These are phyloP conservation scores for Musca domestica DNA, from an alignment of 1,140 invertebrate genomes.

Conservation along the genomic window DNA sequence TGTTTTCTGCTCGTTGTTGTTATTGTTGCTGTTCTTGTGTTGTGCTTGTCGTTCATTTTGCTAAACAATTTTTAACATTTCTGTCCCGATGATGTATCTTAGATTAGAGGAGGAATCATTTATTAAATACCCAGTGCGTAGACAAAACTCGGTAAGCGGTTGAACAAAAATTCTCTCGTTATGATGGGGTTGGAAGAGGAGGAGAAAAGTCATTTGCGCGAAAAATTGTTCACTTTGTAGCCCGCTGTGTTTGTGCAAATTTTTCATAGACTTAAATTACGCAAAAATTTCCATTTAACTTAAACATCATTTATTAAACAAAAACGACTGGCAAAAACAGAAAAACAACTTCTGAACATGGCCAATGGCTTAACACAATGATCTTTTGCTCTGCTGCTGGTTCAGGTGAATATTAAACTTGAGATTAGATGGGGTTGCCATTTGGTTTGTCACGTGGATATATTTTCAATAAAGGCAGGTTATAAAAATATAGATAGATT, in stretches of 20 bases:
- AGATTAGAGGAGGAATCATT: slow-evolving; percentile 17
- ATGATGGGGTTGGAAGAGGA: too few relatives aligned
- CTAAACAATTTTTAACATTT: slow-evolving; percentile 2
- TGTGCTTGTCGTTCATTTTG: slow-evolving; percentile 10
- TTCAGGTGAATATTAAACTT: too few relatives aligned
- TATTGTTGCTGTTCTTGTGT: not conserved
- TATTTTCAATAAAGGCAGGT: too few relatives aligned
- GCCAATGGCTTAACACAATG: too few relatives aligned
- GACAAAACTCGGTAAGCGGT: not conserved
- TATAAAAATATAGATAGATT: too few relatives aligned
- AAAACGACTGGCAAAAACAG: too few relatives aligned
- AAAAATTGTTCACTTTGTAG: not conserved
- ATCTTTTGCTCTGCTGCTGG: too few relatives aligned
- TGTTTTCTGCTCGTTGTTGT: not conserved
- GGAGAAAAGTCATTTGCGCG: too few relatives aligned
- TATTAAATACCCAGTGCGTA: slow-evolving; percentile 3
- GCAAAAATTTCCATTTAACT: slow-evolving; percentile 1
- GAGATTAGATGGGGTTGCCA: too few relatives aligned
- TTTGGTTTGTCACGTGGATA: too few relatives aligned
- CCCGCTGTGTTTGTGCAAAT: slow-evolving; percentile 5
- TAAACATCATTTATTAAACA: too few relatives aligned
- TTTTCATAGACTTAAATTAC: slow-evolving; percentile 18
- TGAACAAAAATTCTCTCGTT: not conserved
- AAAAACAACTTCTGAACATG: too few relatives aligned
- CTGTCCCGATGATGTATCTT: slow-evolving; percentile 13